A percentile compares a stretch with the other conserved stretches of the same genome.
Evolutionary conservation across 2,113 vertebrate species (phyloP).

Genomic region (Alethe diademata): DNA sequence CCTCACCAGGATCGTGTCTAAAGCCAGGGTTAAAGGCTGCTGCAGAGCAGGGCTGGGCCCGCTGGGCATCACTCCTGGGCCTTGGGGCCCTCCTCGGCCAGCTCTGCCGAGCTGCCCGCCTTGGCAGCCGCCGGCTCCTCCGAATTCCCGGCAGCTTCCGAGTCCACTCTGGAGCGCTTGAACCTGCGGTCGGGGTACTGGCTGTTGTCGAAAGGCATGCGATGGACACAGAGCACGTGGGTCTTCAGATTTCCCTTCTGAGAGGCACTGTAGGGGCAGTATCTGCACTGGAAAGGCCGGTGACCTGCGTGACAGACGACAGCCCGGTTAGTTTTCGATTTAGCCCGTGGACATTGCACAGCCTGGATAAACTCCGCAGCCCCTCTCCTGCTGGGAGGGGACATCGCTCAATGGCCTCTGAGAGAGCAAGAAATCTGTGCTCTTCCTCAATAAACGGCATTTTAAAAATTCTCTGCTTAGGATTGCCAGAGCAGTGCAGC

Average conservation of each 20-base stretch:
- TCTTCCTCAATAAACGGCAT: neutral
- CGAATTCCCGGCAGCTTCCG: constrained; percentile 70
- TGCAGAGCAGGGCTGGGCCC: neutral
- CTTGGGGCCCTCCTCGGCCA: constrained; percentile 58
- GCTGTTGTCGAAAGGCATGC: constrained; percentile 97
- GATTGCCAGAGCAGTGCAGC: neutral
- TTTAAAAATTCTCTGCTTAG: neutral
- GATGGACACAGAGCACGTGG: constrained; percentile 93
- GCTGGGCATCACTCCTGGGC: constrained; percentile 63
- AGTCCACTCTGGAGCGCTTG: constrained; percentile 87
- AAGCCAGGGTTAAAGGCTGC: constrained; percentile 13
- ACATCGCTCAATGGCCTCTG: fast-evolving
- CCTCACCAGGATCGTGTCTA: constrained; percentile 4
- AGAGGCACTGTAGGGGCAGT: constrained; percentile 92
- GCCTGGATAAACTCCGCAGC: fast-evolving
- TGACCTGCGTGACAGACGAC: constrained; percentile 77
- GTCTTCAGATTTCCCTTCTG: constrained; percentile 98
- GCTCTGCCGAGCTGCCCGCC: constrained; percentile 62
- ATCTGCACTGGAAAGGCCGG: constrained; percentile 90
- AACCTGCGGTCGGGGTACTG: constrained; percentile 93
- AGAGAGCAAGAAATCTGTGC: neutral
- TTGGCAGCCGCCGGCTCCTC: constrained; percentile 73
- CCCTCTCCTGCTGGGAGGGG: neutral
- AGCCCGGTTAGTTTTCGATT: constrained; percentile 1
- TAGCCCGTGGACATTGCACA: fast-evolving